Evolutionary conservation across 2,797 vertebrate species (phyloP).

Genomic region (Falco naumanni): DNA sequence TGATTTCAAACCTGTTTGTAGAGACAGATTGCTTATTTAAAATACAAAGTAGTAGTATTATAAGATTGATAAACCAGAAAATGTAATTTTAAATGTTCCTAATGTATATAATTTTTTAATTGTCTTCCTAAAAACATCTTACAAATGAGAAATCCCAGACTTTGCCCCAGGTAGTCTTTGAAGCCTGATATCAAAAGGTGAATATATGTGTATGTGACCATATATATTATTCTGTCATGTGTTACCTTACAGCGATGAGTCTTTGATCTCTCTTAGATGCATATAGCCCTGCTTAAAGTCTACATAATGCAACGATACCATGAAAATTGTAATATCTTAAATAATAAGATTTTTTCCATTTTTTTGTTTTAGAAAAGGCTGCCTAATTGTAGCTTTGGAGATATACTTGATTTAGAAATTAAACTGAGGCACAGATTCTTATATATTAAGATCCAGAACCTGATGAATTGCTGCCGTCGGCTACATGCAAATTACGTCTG

Average conservation of each 20-base stretch:
- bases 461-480: constrained; percentile 26
- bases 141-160: neutral
- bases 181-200: neutral
- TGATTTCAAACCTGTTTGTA: neutral
- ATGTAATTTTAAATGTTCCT: neutral
- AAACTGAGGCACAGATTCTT: neutral
- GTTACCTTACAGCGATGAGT: neutral
- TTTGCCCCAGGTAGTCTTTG: neutral
- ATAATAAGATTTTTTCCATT: neutral
- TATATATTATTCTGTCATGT: neutral
- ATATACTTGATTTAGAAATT: constrained; percentile 15
- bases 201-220: neutral
- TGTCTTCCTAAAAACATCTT: neutral
- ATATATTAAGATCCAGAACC: neutral
- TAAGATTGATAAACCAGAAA: neutral
- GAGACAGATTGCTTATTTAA: neutral
- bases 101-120: neutral
- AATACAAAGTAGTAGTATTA: neutral
- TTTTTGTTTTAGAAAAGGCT: neutral
- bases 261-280: neutral
- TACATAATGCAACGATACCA: neutral
- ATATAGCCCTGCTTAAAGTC: neutral
- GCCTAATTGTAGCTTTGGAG: neutral
- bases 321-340: neutral
- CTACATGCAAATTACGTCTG: constrained; percentile 28